These are phyloP conservation scores for Characodon lateralis DNA, from an alignment of 2,797 vertebrate genomes.

Conservation along the genomic window DNA sequence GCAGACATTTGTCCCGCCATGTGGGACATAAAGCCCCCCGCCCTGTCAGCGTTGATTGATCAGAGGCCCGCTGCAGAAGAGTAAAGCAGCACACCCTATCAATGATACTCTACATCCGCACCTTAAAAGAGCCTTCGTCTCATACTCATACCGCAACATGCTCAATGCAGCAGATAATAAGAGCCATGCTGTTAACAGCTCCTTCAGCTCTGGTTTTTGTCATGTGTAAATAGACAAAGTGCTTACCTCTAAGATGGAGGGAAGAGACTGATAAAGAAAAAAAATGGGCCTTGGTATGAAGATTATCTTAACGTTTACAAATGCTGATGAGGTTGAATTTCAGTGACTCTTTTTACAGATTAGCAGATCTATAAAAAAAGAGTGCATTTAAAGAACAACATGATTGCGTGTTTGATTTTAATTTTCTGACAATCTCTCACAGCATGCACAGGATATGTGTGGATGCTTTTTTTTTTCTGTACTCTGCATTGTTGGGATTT, in stretches of 20 bases:
- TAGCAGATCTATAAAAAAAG: slow-evolving; percentile 68
- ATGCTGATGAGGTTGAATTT: slow-evolving; percentile 83
- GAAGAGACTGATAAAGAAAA: slow-evolving; percentile 56
- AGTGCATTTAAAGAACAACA: slow-evolving; percentile 80
- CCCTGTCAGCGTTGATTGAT: slow-evolving; percentile 96
- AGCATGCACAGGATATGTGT: slow-evolving; percentile 68
- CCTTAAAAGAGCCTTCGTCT: slow-evolving; percentile 78
- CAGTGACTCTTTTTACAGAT: slow-evolving; percentile 73
- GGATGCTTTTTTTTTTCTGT: slow-evolving; percentile 65
- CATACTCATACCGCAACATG: slow-evolving; percentile 79
- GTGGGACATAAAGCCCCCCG: slow-evolving; percentile 88
- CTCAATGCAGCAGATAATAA: slow-evolving; percentile 84
- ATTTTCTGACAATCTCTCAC: slow-evolving; percentile 80
- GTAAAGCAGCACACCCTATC: slow-evolving; percentile 87
- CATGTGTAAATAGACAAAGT: slow-evolving; percentile 79
- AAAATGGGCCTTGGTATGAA: slow-evolving; percentile 59
- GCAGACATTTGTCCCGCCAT: slow-evolving; percentile 94
- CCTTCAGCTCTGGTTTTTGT: slow-evolving; percentile 79
- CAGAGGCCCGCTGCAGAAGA: slow-evolving; percentile 87
- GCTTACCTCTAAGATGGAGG: slow-evolving; percentile 76
- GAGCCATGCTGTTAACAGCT: slow-evolving; percentile 80
- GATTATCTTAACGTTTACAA: slow-evolving; percentile 85
- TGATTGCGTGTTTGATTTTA: slow-evolving; percentile 82
- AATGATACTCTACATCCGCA: slow-evolving; percentile 83
- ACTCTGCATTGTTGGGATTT: slow-evolving; percentile 67